Evolutionary conservation across 2,113 vertebrate genomes (phyloP).

Genomic region (Speoplatyrhinus poulsoni): DNA sequence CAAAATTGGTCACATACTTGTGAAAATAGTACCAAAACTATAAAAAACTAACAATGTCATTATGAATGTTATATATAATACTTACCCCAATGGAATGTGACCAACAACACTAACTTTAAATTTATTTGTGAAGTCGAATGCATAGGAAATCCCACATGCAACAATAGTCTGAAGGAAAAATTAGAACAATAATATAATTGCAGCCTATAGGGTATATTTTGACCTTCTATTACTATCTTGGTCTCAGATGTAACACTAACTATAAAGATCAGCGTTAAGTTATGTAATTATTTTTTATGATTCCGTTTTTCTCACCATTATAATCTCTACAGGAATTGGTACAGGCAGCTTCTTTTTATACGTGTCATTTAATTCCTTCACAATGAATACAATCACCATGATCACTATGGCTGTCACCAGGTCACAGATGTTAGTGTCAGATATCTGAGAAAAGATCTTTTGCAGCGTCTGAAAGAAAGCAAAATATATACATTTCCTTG

Average conservation of each 20-base stretch:
- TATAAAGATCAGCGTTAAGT: too few relatives aligned
- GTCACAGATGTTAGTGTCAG: slow-evolving; percentile 84
- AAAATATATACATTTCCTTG: background rate
- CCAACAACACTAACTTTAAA: slow-evolving; percentile 83
- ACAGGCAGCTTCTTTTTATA: slow-evolving; percentile 88
- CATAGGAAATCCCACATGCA: slow-evolving; percentile 87
- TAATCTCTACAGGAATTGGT: slow-evolving; percentile 92
- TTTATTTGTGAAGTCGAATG: slow-evolving; percentile 76
- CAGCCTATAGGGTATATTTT: too few relatives aligned
- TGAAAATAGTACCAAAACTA: too few relatives aligned
- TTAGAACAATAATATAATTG: background rate
- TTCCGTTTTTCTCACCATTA: slow-evolving; percentile 81
- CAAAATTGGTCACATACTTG: too few relatives aligned
- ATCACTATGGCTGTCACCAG: slow-evolving; percentile 86
- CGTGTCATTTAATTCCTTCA: slow-evolving; percentile 92
- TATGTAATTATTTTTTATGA: too few relatives aligned
- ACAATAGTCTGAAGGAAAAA: slow-evolving; percentile 85
- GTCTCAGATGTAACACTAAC: too few relatives aligned
- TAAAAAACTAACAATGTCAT: too few relatives aligned
- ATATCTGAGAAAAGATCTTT: slow-evolving; percentile 83
- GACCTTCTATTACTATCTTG: too few relatives aligned
- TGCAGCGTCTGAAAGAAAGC: slow-evolving; percentile 79
- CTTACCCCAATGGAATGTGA: slow-evolving; percentile 85
- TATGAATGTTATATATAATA: background rate
- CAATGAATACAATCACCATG: slow-evolving; percentile 81